Evolutionary conservation across 2,888 invertebrate genomes (phyloP), one percentile per base, ranked within the genome.

Genomic region (Bombylius major): DNA sequence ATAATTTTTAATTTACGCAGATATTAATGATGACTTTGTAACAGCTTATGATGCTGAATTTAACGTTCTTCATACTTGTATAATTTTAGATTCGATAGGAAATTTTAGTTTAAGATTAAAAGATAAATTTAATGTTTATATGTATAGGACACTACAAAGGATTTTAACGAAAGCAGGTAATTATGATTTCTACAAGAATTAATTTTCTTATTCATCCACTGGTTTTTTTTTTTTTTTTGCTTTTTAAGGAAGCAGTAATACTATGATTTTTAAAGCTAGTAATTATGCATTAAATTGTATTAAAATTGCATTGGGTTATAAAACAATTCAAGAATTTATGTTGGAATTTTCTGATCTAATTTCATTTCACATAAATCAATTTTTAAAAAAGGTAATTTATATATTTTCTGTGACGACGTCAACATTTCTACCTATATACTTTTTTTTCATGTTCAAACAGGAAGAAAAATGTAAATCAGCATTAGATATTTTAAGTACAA

Each of bases 291-390:
- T 86, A 7, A 68, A 76, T 48, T 76, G 77, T 54, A 77, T 87
- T 34, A 79, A 84, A 9, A 56, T 64, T 44, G 81, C 84, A 0
- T 77, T 82, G 62, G 78, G 77, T 0, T 79, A 79, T 66, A 60
- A 64, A 1, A 70, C 73, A 55, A 78, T 83, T 5, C 76, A 78
- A 0, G 78, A 80, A n/a, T 77, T 89, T 32, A 78, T 90, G 57
- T 78, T 78, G 53, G 66, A 70, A 45, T 87, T 89, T 67, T 80
- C 84, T 0, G 88, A 89, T 69, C 89, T 87, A 67, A 79, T 88
- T 66, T 82, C 85, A 0, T 82, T 81, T 65, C 83, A 87, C 63
- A 77, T 89, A 56, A 83, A 83, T 36, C 70, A 78, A 1, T 77
- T 81, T 64, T 75, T 89, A 3, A 83, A 81, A 57, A 79, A 78